Base-by-base conservation (phyloP, 2,113 vertebrate genomes). In the Perca schrenkii region DNA sequence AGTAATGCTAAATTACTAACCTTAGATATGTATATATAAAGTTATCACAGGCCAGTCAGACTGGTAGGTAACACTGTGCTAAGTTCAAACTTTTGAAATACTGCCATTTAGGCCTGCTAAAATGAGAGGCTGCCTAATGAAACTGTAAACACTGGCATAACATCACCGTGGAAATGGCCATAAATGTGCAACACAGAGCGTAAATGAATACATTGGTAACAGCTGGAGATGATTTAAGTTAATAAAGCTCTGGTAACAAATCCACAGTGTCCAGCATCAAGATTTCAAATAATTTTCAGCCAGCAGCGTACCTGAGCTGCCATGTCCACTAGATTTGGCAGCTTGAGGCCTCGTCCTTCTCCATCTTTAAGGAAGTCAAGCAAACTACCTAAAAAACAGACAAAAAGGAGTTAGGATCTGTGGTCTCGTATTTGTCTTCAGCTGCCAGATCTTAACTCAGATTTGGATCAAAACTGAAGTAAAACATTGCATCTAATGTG, bases 311-410 rank as follows among this genome's bases (percentile, higher is more conserved):
- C 98, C 98, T 99, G 98, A 82, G 98, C 98, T 0, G 98, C 98
- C 98, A 99, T 99, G 94, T 99, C 98, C 86, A 99, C 98, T n/a
- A 99, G 95, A 77, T 99, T 99, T 0, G 98, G 98, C 86, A 99
- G 93, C 90, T 99, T 99, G 93, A 99, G 93, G 49, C 96, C 92
- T 94, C 96, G 95, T 87, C 97, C 97, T 95, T 98, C 97, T 66
- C 97, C 97, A 14, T 98, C 97, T 90, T 98, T 98, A 22, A 98
- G 89, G 94, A 98, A 99, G 90, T 99, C 98, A 28, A 99, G 96
- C 94, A 99, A 96, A 91, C 98, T 99, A 72, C 98, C 98, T 99
- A 79, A 58, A 16, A 21, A 70, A 46, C 21, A 47, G 13, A 71
- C 36, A 62, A 17, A 66, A 52, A 28, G 4, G 0, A 61, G 19